Evolutionary conservation across 2,797 vertebrate genomes (phyloP), one percentile per base, ranked within the genome.

Genomic region (Lacerta viridis): DNA sequence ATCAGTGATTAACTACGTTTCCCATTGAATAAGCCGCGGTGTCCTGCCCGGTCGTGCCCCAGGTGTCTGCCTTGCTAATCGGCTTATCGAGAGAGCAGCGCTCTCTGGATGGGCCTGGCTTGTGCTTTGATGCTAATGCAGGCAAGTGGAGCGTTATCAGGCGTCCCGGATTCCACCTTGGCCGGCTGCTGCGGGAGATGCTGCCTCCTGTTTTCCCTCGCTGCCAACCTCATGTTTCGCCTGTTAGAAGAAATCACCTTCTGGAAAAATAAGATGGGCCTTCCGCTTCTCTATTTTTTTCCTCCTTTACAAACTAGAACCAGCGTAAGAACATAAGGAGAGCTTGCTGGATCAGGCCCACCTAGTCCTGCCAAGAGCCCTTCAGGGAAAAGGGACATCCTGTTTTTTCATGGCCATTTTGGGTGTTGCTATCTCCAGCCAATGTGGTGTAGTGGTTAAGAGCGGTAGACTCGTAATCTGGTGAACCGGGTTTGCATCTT

Each of bases 71-170:
- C 43, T 27, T 83, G 80, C 74, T 18, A 77, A 20, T 39, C 39
- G 61, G 41, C 2, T 18, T 69, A 74, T 55, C 3, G 5, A 43
- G 64, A 20, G 39, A n/a, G 11, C 29, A 9, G 4, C 1, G 11
- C 41, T 36, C 15, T 55, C 55, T 59, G 81, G 61, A 83, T 13
- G 33, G 23, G 43, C 4, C 9, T 11, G 10, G 36, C 61, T 5
- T 9, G 46, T 1, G 33, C 18, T 18, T 41, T 69, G 88, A 86
- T n/a, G 72, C 36, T 82, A 71, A 86, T 77, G 33, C 25, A 86
- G 80, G 64, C 46, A 25, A 83, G 79, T n/a, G 64, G 84, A 36
- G 61, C 13, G 18, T 68, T 71, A 69, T 85, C 83, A 39, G 74
- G 18, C n/a, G 36, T 61, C 76, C 77, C 29, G 8, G 83, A 84